Evolutionary conservation across 2,113 vertebrate genomes (phyloP), one percentile per base, ranked within the genome.

Genomic region (Microtus oregoni): DNA sequence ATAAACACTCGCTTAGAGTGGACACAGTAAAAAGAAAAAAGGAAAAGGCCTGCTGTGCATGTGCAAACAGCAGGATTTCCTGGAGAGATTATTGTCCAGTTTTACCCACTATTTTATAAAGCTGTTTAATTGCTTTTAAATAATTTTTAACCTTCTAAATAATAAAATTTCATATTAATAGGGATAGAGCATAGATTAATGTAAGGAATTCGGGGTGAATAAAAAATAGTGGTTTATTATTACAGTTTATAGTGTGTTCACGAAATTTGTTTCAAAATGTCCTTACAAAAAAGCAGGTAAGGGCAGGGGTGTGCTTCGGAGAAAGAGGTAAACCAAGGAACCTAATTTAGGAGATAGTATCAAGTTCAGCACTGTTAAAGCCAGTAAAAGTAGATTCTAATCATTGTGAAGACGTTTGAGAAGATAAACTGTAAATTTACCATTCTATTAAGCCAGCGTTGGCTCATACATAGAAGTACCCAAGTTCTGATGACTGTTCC

Each of bases 241-340:
- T 35, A 86, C 41, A 72, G 22, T 77, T 41, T 63, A 61, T 86
- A 67, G 41, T 89, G 47, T 28, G 5, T 81, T 58, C 86, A 11
- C 26, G 22, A 95, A 87, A 65, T 90, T 95, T 78, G 91, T 65
- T 89, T 55, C 58, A 73, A 85, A 82, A 79, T 90, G 35, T 78
- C 68, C 2, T 35, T 94, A 65, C 7, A 78, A n/a, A 75, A 50
- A 47, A 3, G 19, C 6, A 6, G 22, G 67, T 52, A 47, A 10
- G 26, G 30, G 8, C 58, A 58, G 58, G 55, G 19, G 55, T 58
- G 12, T 13, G 11, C 67, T 89, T 20, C 58, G 58, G 58, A 89
- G 28, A 89, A 92, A 67, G 19, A 90, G 9, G 12, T 19, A 73
- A 86, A 15, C 38, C 50, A 77, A 91, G 88, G 28, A 76, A 63